Evolutionary conservation across 2,797 vertebrate genomes (phyloP), one percentile per base, ranked within the genome.

Genomic region (Anas bernieri): DNA sequence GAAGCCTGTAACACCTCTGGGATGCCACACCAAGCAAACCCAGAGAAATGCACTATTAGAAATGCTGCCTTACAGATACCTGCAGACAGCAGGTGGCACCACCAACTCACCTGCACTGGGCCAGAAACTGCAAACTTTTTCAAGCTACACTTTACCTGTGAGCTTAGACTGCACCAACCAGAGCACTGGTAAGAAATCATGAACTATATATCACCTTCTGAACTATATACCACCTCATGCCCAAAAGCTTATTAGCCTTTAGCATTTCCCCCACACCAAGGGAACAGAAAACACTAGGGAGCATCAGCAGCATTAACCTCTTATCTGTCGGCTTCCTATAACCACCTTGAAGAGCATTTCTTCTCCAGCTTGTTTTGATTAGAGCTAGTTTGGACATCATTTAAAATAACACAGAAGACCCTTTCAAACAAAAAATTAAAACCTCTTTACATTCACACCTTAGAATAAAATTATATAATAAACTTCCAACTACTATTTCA

Each of bases 21-120:
- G 68, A 58, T 50, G 46, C 3, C 78, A 30, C 78, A n/a, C 73
- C 84, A 20, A 37, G 54, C 33, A 26, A 3, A 20, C 81, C 3
- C 33, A 20, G 5, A 8, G 7, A 25, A 0, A 6, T 9, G 35
- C 7, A 8, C 9, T 17, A 23, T 1, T 1, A 1, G 33, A 25
- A 61, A 1, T 2, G 3, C 8, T 0, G 33, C 21, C 1, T 1
- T 48, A 55, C 70, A 64, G 74, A 33, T 0, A 1, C 3, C 64
- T 25, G 48, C 72, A 26, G 91, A 15, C 95, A 94, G 92, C 94
- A 96, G 94, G 86, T 90, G 94, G 95, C 95, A 96, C 77, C 91
- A 85, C 1, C 80, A 82, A 26, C 66, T 52, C 83, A 45, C 76
- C 89, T 85, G 86, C 56, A 58, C 72, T 3, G 3, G 17, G 8